Percentiles rank a stretch among this genome's conserved stretches.
Conservation (phyloP, 2,888 invertebrate genomes). For the Peribatodes rhomboidaria region DNA sequence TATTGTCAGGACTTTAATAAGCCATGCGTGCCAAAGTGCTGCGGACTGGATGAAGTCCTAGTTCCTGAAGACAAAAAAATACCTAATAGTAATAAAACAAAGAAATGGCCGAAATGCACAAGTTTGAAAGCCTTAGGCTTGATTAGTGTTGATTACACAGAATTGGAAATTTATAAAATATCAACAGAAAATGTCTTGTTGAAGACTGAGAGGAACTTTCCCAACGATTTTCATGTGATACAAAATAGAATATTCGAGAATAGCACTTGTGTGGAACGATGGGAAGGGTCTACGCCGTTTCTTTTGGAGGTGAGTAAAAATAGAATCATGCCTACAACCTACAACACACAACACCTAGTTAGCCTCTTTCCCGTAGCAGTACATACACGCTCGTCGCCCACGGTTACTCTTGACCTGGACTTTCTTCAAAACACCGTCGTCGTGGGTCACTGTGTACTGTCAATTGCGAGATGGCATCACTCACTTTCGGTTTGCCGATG, state of each 20-base stretch:
- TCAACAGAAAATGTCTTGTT: not conserved
- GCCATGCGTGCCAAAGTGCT: conserved; percentile 1
- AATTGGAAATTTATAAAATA: not conserved
- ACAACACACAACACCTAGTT: no score
- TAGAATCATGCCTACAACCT: no score
- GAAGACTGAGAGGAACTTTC: not conserved
- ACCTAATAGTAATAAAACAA: not conserved
- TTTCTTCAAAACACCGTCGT: no score
- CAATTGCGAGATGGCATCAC: no score
- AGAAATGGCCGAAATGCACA: not conserved
- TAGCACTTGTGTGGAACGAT: not conserved
- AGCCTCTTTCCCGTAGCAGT: no score
- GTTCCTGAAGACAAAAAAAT: not conserved
- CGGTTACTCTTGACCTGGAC: no score
- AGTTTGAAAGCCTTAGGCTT: not conserved
- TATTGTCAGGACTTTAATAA: not conserved
- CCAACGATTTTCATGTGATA: not conserved
- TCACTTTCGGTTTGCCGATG: no score
- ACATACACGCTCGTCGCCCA: no score
- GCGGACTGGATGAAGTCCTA: not conserved
- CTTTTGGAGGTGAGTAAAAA: conserved; percentile 6
- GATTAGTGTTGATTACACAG: not conserved
- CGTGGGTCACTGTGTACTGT: no score
- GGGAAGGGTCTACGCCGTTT: not conserved
- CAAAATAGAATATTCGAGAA: not conserved